Base-by-base conservation (phyloP, 2,888 invertebrate species). In the Lycocerus yunnanus region DNA sequence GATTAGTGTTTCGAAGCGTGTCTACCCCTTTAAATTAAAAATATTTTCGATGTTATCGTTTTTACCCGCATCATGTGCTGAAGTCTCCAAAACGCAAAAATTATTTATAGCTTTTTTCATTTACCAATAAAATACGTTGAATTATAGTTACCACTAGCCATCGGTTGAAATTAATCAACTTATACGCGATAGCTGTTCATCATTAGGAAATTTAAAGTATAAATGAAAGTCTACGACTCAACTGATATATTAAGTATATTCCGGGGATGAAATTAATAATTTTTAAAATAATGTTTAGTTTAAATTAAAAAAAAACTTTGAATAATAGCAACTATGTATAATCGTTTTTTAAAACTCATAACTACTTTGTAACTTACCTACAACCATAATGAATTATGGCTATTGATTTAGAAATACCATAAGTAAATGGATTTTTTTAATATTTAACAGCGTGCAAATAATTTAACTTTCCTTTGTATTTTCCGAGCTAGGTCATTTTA, bases 401-500 rank as follows among this genome's bases (percentile, higher is more conserved):
- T 43, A 43, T 43, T 43, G 43, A 43, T 43, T 43, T 43, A 43
- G 43, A 43, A 43, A 43, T 43, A n/a, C 43, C 43, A 43, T 43
- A 43, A 43, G 43, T 43, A 43, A 43, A 43, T 43, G 43, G n/a
- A 43, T 43, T n/a, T 43, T 43, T 43, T 63, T 18, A 27, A 27
- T 11, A 60, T 15, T 60, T 60, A 61, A 63, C 20, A 63, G 61
- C 61, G 61, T 63, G 61, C 61, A 63, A 63, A 15, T 63, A 63
- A 63, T 63, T 63, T 18, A 63, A 63, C 61, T 63, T 63, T 63
- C 61, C 20, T 63, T 63, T 63, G 61, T 63, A 63, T 18, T 63
- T 18, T 18, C 16, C 61, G 61, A 63, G 61, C 20, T 63, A 63
- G 18, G 16, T 63, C 16, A 63, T 18, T 63, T 27, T 43, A 13